These are phyloP conservation scores for Mormyrus hasselquistii DNA, from an alignment of 2,797 vertebrate species.

Conservation along the genomic window DNA sequence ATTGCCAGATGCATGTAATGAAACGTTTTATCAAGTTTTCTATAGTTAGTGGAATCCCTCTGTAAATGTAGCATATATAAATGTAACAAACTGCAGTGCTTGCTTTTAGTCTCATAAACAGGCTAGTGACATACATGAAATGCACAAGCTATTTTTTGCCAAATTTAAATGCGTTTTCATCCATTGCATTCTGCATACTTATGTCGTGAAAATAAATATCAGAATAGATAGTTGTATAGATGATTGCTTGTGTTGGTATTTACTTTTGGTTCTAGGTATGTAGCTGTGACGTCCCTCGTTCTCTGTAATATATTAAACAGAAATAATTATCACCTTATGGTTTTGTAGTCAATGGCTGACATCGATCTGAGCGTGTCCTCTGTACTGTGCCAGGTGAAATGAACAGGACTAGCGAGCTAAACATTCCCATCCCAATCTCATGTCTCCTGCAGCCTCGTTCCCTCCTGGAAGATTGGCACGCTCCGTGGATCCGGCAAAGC, in stretches of 20 bases:
- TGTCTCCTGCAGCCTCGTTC: not conserved
- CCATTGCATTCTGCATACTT: not conserved
- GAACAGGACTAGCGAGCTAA: not conserved
- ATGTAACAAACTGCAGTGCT: not conserved
- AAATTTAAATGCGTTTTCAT: not conserved
- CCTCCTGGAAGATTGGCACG: not conserved
- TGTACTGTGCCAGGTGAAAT: not conserved
- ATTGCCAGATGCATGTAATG: not conserved
- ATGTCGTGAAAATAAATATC: not conserved
- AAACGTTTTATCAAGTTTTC: not conserved
- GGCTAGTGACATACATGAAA: not conserved
- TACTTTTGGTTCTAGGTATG: not conserved
- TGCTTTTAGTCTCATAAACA: not conserved
- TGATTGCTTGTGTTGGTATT: not conserved
- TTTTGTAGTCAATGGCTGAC: not conserved
- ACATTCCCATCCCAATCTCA: not conserved
- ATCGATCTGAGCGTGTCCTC: not conserved
- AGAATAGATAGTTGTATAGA: not conserved
- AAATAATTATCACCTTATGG: not conserved
- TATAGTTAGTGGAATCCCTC: not conserved
- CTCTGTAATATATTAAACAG: not conserved
- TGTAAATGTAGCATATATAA: not conserved
- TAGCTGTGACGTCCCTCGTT: not conserved
- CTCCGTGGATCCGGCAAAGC: not conserved
- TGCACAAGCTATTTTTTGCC: too few relatives aligned